These are phyloP conservation scores for Acleris emargana DNA, from an alignment of 2,888 invertebrate species.

Conservation along the genomic window DNA sequence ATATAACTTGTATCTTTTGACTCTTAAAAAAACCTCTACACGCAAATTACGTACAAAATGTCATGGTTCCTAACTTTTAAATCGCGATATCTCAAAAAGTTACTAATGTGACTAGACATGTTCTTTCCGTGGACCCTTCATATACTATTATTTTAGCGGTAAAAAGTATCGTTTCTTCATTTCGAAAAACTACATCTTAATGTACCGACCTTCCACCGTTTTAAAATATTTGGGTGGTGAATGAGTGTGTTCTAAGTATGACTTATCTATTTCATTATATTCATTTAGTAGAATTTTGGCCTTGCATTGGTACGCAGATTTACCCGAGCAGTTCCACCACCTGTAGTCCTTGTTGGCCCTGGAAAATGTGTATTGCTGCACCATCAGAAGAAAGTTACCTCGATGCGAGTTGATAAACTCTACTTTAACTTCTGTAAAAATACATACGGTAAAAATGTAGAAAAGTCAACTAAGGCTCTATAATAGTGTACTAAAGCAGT, in stretches of 20 bases:
- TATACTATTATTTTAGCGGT: too few species aligned
- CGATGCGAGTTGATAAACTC: conserved; percentile 17
- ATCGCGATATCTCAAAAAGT: too few species aligned
- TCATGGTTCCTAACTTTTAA: too few species aligned
- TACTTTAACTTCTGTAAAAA: conserved; percentile 8
- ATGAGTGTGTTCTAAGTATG: conserved; percentile 16
- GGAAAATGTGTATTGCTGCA: conserved; percentile 18
- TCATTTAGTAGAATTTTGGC: conserved; percentile 19
- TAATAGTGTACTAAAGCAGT: too few species aligned
- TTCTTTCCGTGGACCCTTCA: too few species aligned
- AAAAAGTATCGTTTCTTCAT: too few species aligned
- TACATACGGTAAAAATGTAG: not conserved
- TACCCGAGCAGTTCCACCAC: conserved; percentile 30
- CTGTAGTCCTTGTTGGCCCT: conserved; percentile 19
- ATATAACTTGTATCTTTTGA: too few species aligned
- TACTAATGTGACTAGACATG: too few species aligned
- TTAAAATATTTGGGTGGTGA: conserved; percentile 27
- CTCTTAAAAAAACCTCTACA: too few species aligned
- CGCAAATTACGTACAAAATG: too few species aligned
- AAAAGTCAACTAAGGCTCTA: too few species aligned
- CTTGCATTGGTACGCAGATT: conserved; percentile 8
- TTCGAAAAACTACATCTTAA: conserved; percentile 13
- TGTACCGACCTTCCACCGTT: conserved; percentile 18
- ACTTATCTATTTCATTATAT: conserved; percentile 7
- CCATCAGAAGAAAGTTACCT: not conserved